These are phyloP conservation scores for Benthochromis sp. DNA, from an alignment of 2,113 vertebrate species.

Conservation along the genomic window DNA sequence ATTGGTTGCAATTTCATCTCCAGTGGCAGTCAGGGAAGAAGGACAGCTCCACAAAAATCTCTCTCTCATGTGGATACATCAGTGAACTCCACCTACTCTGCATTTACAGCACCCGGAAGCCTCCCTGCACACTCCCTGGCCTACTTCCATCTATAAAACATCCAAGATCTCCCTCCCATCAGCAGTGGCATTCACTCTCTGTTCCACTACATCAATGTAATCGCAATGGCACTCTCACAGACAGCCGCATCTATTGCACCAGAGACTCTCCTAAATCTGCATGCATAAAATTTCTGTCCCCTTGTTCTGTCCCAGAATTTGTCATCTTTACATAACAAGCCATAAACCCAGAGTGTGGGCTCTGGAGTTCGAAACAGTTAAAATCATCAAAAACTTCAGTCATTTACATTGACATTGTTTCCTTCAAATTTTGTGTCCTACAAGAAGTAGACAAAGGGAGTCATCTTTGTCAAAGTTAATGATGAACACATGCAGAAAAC, in stretches of 20 bases:
- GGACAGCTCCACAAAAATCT: neutral
- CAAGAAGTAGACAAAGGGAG: neutral
- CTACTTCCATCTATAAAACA: neutral
- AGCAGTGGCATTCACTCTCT: neutral
- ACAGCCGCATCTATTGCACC: neutral
- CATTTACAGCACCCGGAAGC: neutral
- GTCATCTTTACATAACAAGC: neutral
- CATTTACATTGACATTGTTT: neutral
- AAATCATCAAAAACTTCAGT: neutral
- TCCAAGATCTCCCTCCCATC: neutral
- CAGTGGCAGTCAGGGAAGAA: neutral
- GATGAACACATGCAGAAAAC: neutral
- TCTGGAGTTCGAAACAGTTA: neutral
- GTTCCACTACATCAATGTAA: conserved; percentile 26
- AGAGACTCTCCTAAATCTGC: neutral
- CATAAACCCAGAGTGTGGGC: neutral
- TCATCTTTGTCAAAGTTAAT: neutral
- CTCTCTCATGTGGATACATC: neutral
- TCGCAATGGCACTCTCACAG: neutral
- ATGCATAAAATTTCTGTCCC: neutral
- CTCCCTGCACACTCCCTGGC: neutral
- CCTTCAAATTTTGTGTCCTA: neutral
- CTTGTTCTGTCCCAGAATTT: neutral
- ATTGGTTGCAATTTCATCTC: neutral
- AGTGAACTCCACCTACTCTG: neutral